These are phyloP conservation scores for Panorpa germanica DNA, from an alignment of 2,888 invertebrate genomes.

Conservation along the genomic window DNA sequence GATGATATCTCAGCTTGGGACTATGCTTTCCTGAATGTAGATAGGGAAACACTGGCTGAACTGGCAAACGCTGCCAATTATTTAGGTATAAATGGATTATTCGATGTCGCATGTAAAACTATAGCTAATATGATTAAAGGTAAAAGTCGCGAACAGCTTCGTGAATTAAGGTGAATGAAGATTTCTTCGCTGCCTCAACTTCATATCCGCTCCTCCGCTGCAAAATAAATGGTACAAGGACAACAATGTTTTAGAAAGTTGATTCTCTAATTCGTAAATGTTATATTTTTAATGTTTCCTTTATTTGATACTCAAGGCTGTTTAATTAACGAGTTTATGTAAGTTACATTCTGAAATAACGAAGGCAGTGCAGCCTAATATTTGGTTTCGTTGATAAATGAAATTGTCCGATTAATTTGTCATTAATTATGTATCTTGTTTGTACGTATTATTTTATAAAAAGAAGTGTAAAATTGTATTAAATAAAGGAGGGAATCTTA, in stretches of 20 bases:
- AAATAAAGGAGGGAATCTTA: too few relatives aligned
- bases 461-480: too few relatives aligned
- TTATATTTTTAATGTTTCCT: too few relatives aligned
- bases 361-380: too few relatives aligned
- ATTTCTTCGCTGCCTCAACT: slow-evolving; percentile 94
- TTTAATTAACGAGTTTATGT: too few relatives aligned
- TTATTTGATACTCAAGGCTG: too few relatives aligned
- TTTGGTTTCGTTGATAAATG: too few relatives aligned
- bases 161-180: slow-evolving; percentile 94
- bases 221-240: slow-evolving; percentile 93
- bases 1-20: slow-evolving; percentile 99
- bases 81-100: slow-evolving; percentile 82
- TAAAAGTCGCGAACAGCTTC: slow-evolving; percentile 92
- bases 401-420: too few relatives aligned
- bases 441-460: too few relatives aligned
- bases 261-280: too few relatives aligned
- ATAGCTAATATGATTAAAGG: slow-evolving; percentile 98
- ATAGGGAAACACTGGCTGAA: slow-evolving; percentile 92
- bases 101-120: slow-evolving; percentile 97
- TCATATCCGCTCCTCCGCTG: slow-evolving; percentile 89
- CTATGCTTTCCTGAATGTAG: slow-evolving; percentile 95
- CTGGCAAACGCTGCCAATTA: slow-evolving; percentile 94
- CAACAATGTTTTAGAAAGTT: slow-evolving; percentile 30
- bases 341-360: too few relatives aligned
- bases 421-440: too few relatives aligned